Evolutionary conservation across 2,797 vertebrate species (phyloP).

Genomic region (Characodon lateralis): DNA sequence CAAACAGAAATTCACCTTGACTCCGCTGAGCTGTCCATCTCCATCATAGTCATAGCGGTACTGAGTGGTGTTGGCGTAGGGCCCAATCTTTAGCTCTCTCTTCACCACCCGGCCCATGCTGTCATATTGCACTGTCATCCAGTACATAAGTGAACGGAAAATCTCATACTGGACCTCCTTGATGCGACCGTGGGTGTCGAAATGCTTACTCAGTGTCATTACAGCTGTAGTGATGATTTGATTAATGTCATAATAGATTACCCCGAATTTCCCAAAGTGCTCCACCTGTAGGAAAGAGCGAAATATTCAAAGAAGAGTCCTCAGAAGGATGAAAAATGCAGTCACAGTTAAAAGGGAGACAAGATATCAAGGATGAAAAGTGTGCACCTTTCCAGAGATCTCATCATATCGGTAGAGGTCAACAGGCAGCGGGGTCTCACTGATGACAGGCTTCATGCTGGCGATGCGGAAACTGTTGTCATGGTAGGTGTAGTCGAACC

Average conservation of each 20-base stretch:
- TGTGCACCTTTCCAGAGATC: conserved; percentile 80
- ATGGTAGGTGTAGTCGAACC: conserved; percentile 98
- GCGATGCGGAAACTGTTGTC: conserved; percentile 99
- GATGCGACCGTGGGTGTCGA: conserved; percentile 97
- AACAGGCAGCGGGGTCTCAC: conserved; percentile 95
- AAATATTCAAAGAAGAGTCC: conserved; percentile 13
- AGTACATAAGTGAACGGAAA: conserved; percentile 99
- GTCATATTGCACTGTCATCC: conserved; percentile 99
- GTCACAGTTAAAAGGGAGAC: neutral
- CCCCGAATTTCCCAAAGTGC: conserved; percentile 98
- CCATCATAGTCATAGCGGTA: conserved; percentile 98
- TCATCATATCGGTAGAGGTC: conserved; percentile 98
- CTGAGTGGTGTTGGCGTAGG: conserved; percentile 97
- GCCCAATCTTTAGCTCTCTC: conserved; percentile 95
- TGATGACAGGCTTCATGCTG: conserved; percentile 98
- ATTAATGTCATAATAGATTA: conserved; percentile 99
- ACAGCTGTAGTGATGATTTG: conserved; percentile 99
- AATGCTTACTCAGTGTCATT: conserved; percentile 99
- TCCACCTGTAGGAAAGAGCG: conserved; percentile 79
- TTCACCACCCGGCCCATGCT: conserved; percentile 98
- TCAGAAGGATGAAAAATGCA: conserved; percentile 8
- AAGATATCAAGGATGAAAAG: neutral
- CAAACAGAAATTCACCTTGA: conserved; percentile 75
- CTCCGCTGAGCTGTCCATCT: conserved; percentile 95
- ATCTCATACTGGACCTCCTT: conserved; percentile 99